Evolutionary conservation across 1,140 invertebrate species (phyloP).

Genomic region (Pristionchus pacificus): DNA sequence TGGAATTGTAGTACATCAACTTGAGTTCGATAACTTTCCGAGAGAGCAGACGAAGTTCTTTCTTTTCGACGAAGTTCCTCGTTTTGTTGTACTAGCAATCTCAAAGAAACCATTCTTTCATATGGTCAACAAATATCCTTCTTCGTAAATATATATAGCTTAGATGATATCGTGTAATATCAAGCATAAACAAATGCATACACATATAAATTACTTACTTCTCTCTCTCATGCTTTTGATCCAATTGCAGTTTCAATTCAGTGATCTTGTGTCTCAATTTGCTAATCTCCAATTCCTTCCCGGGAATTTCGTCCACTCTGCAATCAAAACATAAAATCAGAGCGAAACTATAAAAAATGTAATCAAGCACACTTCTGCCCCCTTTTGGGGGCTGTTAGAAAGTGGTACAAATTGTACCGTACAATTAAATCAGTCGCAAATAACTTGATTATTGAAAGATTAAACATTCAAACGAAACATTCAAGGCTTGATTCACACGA

Average conservation of each 20-base stretch:
- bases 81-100: slow-evolving; percentile 30
- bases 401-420: not conserved
- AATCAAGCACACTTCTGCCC: not conserved
- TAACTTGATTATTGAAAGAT: slow-evolving; percentile 10
- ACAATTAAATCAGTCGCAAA: not conserved
- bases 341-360: not conserved
- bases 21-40: not conserved
- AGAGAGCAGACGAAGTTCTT: not conserved
- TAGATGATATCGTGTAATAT: too few relatives aligned
- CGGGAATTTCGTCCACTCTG: slow-evolving; percentile 36
- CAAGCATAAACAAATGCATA: not conserved
- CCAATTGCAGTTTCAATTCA: slow-evolving; percentile 1
- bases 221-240: slow-evolving; percentile 1
- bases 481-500: too few relatives aligned
- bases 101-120: too few relatives aligned
- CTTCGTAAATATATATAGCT: too few relatives aligned
- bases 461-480: too few relatives aligned
- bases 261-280: slow-evolving; percentile 31
- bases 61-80: slow-evolving; percentile 17
- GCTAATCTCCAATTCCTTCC: slow-evolving; percentile 36
- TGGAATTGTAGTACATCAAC: not conserved
- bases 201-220: not conserved
- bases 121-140: too few relatives aligned
- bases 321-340: slow-evolving; percentile 1
- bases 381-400: not conserved